Evolutionary conservation across 2,888 invertebrate genomes (phyloP).

Genomic region (Eudasyphora cyanicolor): DNA sequence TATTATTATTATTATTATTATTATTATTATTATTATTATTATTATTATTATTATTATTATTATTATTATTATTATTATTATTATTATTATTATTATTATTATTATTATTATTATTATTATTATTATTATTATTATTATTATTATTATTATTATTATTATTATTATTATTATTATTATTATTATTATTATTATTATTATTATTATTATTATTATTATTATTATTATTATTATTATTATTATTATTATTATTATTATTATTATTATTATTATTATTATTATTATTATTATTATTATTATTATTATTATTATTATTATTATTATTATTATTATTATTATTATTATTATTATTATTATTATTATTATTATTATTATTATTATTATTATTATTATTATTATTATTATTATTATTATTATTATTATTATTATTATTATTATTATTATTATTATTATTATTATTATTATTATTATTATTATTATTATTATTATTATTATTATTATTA

Average conservation of each 20-base stretch:
- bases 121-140: background rate
- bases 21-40: background rate
- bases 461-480: background rate
- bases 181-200: background rate
- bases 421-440: background rate
- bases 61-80: background rate
- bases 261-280: background rate
- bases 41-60: background rate
- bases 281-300: background rate
- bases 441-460: background rate
- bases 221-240: background rate
- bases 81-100: background rate
- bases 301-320: background rate
- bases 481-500: background rate
- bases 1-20: background rate
- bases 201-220: background rate
- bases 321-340: background rate
- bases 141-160: background rate
- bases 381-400: background rate
- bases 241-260: background rate
- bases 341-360: background rate
- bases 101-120: background rate
- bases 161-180: background rate
- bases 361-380: background rate
- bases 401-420: background rate